A percentile compares a stretch with the other conserved stretches of the same genome.
phyloP scores from a whole-genome alignment of 1,140 invertebrate genomes.

The Papilio xuthus region DNA sequence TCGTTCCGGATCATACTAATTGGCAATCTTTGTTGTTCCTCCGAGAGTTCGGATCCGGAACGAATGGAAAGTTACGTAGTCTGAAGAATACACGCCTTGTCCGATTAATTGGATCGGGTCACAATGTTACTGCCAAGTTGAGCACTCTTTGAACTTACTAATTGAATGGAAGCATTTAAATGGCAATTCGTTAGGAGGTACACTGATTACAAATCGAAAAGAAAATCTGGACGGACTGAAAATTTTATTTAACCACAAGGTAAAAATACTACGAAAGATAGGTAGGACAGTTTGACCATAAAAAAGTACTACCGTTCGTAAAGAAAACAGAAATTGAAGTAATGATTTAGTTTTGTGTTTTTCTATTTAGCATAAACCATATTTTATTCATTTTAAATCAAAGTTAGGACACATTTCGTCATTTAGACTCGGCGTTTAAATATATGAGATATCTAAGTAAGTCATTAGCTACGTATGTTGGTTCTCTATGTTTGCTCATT shows the following conservation, averaged over 20 bases:
- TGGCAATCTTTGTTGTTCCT: constrained; percentile 11
- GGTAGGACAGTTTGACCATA: not conserved
- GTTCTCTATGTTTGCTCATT: not conserved
- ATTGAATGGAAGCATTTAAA: constrained; percentile 12
- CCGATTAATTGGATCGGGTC: constrained; percentile 18
- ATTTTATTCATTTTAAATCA: no score
- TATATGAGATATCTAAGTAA: not conserved
- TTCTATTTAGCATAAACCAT: no score
- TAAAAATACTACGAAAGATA: not conserved
- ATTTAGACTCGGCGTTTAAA: not conserved
- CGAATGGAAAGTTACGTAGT: constrained; percentile 8
- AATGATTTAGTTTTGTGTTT: no score
- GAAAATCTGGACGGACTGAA: not conserved
- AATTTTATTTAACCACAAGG: not conserved
- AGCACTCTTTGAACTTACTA: constrained; percentile 15
- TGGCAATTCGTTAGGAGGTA: not conserved
- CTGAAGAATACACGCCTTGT: constrained; percentile 11
- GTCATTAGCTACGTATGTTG: not conserved
- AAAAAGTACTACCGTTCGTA: no score
- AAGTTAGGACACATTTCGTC: no score
- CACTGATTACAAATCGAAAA: not conserved
- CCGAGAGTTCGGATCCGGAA: not conserved
- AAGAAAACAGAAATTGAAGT: no score
- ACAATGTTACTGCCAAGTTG: not conserved
- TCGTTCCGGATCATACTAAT: constrained; percentile 13